These are phyloP conservation scores for Ischnus inquisitorius DNA, from an alignment of 2,888 invertebrate genomes.

Conservation along the genomic window DNA sequence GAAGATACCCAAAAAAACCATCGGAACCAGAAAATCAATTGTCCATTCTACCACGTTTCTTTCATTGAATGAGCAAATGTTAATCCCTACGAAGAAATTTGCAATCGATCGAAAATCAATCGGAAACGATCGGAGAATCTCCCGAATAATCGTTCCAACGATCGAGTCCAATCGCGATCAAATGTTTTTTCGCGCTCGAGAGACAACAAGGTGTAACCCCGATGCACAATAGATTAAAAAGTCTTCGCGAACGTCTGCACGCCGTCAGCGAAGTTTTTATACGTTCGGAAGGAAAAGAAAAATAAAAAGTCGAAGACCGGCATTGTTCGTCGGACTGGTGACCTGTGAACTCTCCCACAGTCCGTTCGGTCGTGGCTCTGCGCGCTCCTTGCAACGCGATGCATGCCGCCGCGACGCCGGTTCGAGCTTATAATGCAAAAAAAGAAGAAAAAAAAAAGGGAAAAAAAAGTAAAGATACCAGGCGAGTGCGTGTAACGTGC, in stretches of 20 bases:
- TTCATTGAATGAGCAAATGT: too few species aligned
- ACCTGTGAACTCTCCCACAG: slow-evolving; percentile 84
- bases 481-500: not conserved
- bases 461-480: not conserved
- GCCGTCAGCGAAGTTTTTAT: slow-evolving; percentile 72
- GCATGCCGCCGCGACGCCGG: not conserved
- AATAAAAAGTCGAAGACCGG: slow-evolving; percentile 72
- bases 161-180: not conserved
- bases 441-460: not conserved
- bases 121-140: not conserved
- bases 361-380: slow-evolving; percentile 54
- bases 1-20: too few species aligned
- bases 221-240: not conserved
- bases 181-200: not conserved
- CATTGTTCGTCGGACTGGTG: slow-evolving; percentile 82
- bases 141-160: not conserved
- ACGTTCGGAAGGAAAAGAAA: not conserved
- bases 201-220: not conserved
- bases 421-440: slow-evolving; percentile 23
- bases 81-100: too few species aligned
- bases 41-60: too few species aligned
- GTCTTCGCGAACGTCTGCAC: slow-evolving; percentile 58
- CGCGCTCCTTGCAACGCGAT: slow-evolving; percentile 22
- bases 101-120: not conserved
- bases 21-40: not conserved